These are phyloP conservation scores for Patiria miniata DNA, from an alignment of 35 echinoderm and acorn worm genomes.

Conservation along the genomic window DNA sequence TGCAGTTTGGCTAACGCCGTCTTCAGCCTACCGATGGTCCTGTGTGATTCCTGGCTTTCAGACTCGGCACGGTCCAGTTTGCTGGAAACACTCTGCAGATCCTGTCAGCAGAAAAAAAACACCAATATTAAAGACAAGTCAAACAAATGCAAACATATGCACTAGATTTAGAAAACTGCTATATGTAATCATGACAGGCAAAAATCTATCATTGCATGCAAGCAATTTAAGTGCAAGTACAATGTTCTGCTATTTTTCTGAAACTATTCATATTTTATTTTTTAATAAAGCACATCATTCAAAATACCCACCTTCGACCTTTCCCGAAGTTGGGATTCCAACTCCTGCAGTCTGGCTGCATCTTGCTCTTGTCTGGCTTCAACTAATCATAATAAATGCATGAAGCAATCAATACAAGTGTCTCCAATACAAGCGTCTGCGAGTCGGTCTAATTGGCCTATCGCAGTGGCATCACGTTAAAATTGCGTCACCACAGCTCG, in stretches of 20 bases:
- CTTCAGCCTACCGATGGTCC: not conserved
- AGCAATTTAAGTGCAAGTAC: too few relatives aligned
- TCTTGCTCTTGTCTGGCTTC: slow-evolving; percentile 9
- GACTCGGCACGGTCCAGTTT: not conserved
- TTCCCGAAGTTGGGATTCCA: not conserved
- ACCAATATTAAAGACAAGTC: not conserved
- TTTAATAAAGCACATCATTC: not conserved
- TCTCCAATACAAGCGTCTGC: too few relatives aligned
- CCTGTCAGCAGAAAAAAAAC: not conserved
- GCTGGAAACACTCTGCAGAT: not conserved
- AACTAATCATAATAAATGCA: not conserved
- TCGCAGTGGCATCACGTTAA: too few relatives aligned
- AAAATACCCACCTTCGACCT: not conserved
- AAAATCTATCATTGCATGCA: too few relatives aligned
- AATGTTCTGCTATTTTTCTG: too few relatives aligned
- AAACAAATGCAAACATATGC: too few relatives aligned
- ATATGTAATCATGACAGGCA: too few relatives aligned
- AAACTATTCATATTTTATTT: too few relatives aligned
- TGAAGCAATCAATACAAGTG: not conserved
- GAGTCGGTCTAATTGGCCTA: too few relatives aligned
- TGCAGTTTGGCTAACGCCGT: slow-evolving; percentile 17
- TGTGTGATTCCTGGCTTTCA: not conserved
- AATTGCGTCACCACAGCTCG: too few relatives aligned
- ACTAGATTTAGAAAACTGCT: too few relatives aligned
- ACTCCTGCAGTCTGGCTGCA: not conserved